A percentile compares a stretch with the other conserved stretches of the same genome.
phyloP scores from a whole-genome alignment of 2,113 vertebrate species.

The Balaeniceps rex region DNA sequence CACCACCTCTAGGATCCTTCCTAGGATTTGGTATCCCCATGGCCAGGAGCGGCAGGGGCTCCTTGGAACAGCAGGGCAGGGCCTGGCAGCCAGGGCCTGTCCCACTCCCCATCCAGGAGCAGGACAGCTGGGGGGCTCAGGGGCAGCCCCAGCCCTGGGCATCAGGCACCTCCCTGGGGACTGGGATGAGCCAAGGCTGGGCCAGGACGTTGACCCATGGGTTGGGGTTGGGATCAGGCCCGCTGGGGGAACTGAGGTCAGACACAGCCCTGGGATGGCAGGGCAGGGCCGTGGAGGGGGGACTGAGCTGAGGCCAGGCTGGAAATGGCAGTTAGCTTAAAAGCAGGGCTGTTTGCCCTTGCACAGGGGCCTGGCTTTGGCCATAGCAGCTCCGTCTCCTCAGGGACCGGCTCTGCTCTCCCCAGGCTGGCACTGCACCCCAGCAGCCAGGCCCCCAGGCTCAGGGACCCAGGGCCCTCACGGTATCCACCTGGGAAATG shows the following conservation, averaged over 20 bases:
- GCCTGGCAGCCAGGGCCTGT: background rate
- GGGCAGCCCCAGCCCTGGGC: background rate
- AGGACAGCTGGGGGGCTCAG: background rate
- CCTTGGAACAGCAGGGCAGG: background rate
- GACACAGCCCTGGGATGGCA: background rate
- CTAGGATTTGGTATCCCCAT: background rate
- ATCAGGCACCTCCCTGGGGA: background rate
- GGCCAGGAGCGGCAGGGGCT: background rate
- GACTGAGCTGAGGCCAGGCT: background rate
- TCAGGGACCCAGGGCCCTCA: background rate
- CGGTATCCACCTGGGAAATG: background rate
- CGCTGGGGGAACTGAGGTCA: rapidly evolving
- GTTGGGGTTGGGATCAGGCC: background rate
- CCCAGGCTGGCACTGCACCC: background rate
- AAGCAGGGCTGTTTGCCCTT: background rate
- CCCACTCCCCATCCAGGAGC: background rate
- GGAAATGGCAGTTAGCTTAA: background rate
- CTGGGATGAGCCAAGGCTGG: background rate
- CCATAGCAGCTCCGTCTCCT: background rate
- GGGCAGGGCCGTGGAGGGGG: background rate
- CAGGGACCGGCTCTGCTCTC: background rate
- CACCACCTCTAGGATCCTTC: background rate
- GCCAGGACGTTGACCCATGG: background rate
- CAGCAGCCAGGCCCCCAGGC: background rate
- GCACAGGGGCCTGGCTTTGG: background rate